Evolutionary conservation across 2,797 vertebrate species (phyloP).

Genomic region (Fistularia tabacaria): DNA sequence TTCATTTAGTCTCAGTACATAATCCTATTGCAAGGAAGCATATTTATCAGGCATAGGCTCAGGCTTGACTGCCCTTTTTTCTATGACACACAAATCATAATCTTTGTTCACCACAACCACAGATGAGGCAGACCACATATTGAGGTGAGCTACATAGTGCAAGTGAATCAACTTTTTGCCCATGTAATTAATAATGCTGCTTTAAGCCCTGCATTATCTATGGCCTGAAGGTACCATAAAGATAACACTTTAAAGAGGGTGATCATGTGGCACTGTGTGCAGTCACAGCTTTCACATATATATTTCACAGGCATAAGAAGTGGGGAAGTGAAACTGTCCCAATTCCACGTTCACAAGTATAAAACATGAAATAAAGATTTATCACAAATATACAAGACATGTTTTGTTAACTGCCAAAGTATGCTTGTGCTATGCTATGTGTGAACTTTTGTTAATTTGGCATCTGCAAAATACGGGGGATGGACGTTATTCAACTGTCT

Average conservation of each 20-base stretch:
- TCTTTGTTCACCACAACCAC: conserved; percentile 18
- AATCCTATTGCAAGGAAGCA: no score
- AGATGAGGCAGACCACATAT: conserved; percentile 46
- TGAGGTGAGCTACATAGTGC: conserved; percentile 3
- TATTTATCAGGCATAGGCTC: no score
- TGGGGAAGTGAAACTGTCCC: background rate
- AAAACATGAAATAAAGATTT: no score
- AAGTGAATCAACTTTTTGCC: conserved; percentile 32
- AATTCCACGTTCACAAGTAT: conserved; percentile 1
- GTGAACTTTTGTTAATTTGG: no score
- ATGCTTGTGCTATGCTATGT: no score
- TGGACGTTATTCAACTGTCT: no score
- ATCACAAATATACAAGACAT: no score
- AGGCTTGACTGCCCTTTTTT: background rate
- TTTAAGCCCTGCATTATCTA: conserved; percentile 35
- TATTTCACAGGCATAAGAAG: conserved; percentile 5
- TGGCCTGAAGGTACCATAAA: conserved; percentile 30
- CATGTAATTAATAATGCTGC: conserved; percentile 56
- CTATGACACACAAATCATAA: conserved; percentile 33
- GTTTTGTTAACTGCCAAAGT: no score
- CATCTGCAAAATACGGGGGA: no score
- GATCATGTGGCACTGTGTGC: conserved; percentile 15
- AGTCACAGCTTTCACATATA: conserved; percentile 7
- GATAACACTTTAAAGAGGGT: conserved; percentile 12
- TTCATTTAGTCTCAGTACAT: no score